phyloP scores from a whole-genome alignment of 2,888 invertebrate genomes.

The Baronia brevicornis region DNA sequence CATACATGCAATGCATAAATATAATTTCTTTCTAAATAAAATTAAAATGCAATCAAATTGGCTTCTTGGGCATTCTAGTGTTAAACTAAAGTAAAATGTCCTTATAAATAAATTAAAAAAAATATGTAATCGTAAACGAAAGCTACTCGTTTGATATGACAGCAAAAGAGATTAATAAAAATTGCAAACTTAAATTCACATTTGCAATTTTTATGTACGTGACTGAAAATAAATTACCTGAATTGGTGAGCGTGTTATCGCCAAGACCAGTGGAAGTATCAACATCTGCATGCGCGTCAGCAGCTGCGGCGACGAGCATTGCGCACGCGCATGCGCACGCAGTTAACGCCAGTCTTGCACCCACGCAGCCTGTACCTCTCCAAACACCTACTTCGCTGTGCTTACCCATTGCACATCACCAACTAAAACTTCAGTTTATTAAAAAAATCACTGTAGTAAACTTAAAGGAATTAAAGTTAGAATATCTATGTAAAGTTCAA shows the following conservation, averaged over 20 bases:
- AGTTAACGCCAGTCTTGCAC: slow-evolving; percentile 31
- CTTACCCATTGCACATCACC: slow-evolving; percentile 71
- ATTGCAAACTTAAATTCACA: no score
- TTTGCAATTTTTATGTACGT: no score
- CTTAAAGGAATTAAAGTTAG: no score
- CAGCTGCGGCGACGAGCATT: slow-evolving; percentile 37
- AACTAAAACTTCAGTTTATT: slow-evolving; percentile 25
- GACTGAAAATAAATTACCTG: slow-evolving; percentile 47
- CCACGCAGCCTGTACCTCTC: slow-evolving; percentile 24
- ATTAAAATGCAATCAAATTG: no score
- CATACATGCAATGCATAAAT: no score
- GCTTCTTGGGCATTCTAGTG: no score
- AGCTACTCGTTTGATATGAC: no score
- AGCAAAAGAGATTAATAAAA: no score
- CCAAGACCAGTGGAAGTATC: slow-evolving; percentile 69
- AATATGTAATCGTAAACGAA: no score
- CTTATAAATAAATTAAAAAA: no score
- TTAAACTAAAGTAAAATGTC: no score
- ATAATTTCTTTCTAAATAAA: no score
- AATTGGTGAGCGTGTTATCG: slow-evolving; percentile 64
- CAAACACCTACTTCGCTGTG: slow-evolving; percentile 32
- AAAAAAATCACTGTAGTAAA: slow-evolving; percentile 16
- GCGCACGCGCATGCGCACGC: slow-evolving; percentile 68
- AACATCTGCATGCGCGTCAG: slow-evolving; percentile 52
- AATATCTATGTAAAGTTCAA: slow-evolving; percentile 10